phyloP scores from a whole-genome alignment of 2,888 invertebrate genomes.

The Brachyptera putata region DNA sequence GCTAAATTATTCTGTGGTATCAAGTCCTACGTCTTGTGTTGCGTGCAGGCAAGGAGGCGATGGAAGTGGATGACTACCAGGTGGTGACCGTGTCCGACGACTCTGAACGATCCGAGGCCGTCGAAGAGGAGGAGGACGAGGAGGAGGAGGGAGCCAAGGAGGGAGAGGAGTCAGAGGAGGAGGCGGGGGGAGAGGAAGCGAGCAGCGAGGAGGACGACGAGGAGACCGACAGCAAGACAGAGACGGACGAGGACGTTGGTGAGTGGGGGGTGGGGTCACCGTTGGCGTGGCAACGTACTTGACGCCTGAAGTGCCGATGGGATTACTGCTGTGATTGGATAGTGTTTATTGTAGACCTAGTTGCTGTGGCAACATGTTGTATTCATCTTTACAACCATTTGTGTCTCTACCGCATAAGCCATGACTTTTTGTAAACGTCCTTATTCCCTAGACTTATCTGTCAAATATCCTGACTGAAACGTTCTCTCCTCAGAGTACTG shows the following conservation, averaged over 20 bases:
- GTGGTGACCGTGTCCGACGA: constrained; percentile 37
- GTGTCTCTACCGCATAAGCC: too few species aligned
- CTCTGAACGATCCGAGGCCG: constrained; percentile 40
- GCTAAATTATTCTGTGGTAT: too few species aligned
- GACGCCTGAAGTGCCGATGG: too few species aligned
- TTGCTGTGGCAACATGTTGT: too few species aligned
- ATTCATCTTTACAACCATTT: too few species aligned
- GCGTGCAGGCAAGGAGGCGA: neutral
- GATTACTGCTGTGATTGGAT: too few species aligned
- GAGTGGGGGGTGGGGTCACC: neutral
- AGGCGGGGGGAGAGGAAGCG: constrained; percentile 23
- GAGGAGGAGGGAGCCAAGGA: neutral
- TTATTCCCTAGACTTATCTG: too few species aligned
- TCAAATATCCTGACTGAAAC: too few species aligned
- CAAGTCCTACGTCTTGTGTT: neutral
- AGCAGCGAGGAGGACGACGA: constrained; percentile 25
- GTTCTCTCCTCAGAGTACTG: too few species aligned
- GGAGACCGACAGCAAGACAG: constrained; percentile 31
- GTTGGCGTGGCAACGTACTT: neutral
- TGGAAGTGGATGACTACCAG: constrained; percentile 37
- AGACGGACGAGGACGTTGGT: constrained; percentile 31
- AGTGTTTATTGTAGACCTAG: too few species aligned
- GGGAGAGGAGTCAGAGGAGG: constrained; percentile 2
- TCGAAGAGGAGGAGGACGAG: constrained; percentile 36
- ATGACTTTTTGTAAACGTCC: too few species aligned